Base-by-base conservation (phyloP, 2,888 invertebrate species). In the Teleiodes luculella region DNA sequence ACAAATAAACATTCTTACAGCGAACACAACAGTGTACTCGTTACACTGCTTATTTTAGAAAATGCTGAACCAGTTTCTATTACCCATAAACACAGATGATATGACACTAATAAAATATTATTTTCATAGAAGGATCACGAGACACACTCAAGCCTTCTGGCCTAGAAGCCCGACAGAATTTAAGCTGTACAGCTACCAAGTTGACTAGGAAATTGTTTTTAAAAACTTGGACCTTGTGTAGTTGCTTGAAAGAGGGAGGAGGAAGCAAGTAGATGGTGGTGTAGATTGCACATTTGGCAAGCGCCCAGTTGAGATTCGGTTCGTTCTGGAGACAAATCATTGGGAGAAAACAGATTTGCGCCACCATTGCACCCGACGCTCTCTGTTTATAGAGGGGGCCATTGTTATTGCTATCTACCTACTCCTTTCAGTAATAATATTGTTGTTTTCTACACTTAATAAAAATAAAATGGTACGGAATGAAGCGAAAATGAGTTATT, bases 261-360 rank as follows among this genome's bases (percentile, higher is more conserved):
- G 18, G 20, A 8, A 43, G 52, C 65, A 51, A 53, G 39, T 47
- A 18, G 50, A 62, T 57, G 31, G 63, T 73, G 65, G 80, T 72
- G 67, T 64, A 71, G 67, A 71, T 74, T 80, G 79, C 76, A 81
- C 84, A 83, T 87, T 87, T 88, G 88, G 87, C 87, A 80, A 71
- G 56, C 70, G 67, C 80, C 88, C 88, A 86, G 81, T 77, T 66
- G 77, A 85, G 85, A 86, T 85, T 86, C 74, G 70, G 80, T 79
- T 74, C 80, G 80, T 79, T 80, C 78, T 70, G 74, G 77, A 83
- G 87, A 87, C 87, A 88, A 87, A 87, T 88, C 86, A 83, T 83
- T 81, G 86, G 75, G 79, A 80, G 84, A 84, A 84, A 86, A 86
- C 87, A 86, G 85, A 85, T 86, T 87, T 81, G 75, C 78, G 74